Base-by-base conservation (phyloP, 2,113 vertebrate genomes). In the Procapra przewalskii region DNA sequence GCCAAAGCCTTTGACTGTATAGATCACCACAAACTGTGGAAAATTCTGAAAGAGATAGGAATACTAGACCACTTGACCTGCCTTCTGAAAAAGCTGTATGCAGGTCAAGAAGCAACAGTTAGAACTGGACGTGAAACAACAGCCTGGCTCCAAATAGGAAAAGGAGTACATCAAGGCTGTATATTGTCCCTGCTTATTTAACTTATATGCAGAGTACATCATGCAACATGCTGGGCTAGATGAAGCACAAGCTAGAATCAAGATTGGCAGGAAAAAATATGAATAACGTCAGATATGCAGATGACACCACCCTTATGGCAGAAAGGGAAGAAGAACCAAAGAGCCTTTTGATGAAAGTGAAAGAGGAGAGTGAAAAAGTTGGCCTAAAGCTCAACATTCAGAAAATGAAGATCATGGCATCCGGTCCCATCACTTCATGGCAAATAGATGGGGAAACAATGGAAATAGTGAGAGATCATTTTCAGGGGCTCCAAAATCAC, bases 391-490 rank as follows among this genome's bases (percentile, higher is more conserved):
- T 71, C 5, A 71, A 71, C 67, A 12, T 71, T 40, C 67, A 71
- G 67, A 71, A 71, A 71, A 71, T 5, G 1, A 71, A 23, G 19
- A 21, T 71, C 16, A 71, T 71, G 64, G 64, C 33, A 67, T 67
- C 17, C 0, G 0, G 33, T 67, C 17, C 64, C 17, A 19, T 36
- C 33, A 21, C 33, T 36, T 71, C n/a, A 71, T 23, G n/a, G n/a
- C 1, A 71, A 40, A 40, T 71, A 71, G 19, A 71, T 71, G 19
- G 9, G 64, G 1, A 71, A 23, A 36, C 19, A 40, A 40, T 40
- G n/a, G n/a, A 71, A 71, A 71, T 23, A 71, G n/a, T 36, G 19
- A 36, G 64, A 71, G n/a, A 36, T n/a, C 17, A 12, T 71, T 71
- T 36, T 36, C 0, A 0, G 64, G 31, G 64, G n/a, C 64, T 71